A percentile compares a stretch with the other conserved stretches of the same genome.
phyloP scores from a whole-genome alignment of 2,888 invertebrate genomes.

The Piscicola geometra region DNA sequence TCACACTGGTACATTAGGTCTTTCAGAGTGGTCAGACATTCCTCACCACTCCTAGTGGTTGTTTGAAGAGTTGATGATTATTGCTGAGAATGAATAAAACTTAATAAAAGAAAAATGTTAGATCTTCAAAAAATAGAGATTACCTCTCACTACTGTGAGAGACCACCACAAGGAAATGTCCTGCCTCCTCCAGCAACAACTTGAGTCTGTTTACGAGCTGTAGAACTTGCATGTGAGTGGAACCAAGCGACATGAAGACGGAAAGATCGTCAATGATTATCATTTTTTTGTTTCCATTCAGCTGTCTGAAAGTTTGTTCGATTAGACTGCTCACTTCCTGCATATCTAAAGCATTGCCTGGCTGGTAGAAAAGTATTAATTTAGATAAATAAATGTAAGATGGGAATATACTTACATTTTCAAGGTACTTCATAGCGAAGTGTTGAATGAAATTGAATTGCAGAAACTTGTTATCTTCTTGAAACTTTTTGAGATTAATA shows the following conservation, averaged over 20 bases:
- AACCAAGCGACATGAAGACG: conserved; percentile 45
- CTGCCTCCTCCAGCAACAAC: conserved; percentile 21
- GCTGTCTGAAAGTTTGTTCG: background rate
- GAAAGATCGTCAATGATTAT: conserved; percentile 48
- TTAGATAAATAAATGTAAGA: background rate
- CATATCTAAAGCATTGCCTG: background rate
- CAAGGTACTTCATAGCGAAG: background rate
- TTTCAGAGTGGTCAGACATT: conserved; percentile 44
- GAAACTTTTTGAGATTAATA: background rate
- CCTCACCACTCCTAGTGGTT: conserved; percentile 39
- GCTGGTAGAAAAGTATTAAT: background rate
- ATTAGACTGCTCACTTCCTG: background rate
- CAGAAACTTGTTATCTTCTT: background rate
- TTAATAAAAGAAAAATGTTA: too few relatives aligned
- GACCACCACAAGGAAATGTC: conserved; percentile 29
- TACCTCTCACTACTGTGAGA: conserved; percentile 43
- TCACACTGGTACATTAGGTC: conserved; percentile 46
- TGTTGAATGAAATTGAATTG: background rate
- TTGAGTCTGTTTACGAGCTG: conserved; percentile 45
- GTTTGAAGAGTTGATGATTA: too few relatives aligned
- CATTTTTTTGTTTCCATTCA: background rate
- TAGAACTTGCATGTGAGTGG: conserved; percentile 42
- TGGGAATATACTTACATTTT: background rate
- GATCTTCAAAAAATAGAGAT: too few relatives aligned
- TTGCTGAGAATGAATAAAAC: too few relatives aligned